phyloP scores from a whole-genome alignment of 2,113 vertebrate genomes.

The Petromus typicus region DNA sequence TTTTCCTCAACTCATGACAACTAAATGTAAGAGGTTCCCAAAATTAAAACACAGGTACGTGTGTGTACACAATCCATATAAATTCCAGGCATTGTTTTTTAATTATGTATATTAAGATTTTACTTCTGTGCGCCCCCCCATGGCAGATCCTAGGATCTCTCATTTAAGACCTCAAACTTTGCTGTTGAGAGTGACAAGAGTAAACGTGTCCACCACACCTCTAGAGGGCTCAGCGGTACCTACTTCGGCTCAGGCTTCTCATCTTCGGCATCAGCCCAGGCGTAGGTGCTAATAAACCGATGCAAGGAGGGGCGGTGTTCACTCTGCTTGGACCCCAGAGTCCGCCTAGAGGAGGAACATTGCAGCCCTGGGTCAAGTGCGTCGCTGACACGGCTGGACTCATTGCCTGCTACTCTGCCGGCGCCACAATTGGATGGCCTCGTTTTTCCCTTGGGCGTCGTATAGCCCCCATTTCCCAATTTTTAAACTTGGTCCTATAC shows the following conservation, averaged over 20 bases:
- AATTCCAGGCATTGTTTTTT: background rate
- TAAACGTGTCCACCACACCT: background rate
- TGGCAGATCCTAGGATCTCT: background rate
- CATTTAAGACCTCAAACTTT: background rate
- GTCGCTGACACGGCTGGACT: too few relatives aligned
- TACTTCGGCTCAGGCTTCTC: slow-evolving; percentile 90
- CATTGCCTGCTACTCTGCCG: slow-evolving; percentile 2
- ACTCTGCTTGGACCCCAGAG: slow-evolving; percentile 88
- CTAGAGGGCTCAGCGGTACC: slow-evolving; percentile 85
- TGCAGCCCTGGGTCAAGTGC: background rate
- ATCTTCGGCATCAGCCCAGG: slow-evolving; percentile 92
- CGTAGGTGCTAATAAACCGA: slow-evolving; percentile 92
- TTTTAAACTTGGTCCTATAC: background rate
- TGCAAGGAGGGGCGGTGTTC: slow-evolving; percentile 92
- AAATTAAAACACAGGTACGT: background rate
- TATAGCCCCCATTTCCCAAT: background rate
- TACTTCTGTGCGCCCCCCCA: background rate
- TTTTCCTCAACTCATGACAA: background rate
- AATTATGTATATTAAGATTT: background rate
- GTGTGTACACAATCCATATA: too few relatives aligned
- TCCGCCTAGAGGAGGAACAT: slow-evolving; percentile 71
- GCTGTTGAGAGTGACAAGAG: background rate
- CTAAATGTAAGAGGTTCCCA: background rate
- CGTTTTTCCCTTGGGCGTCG: background rate
- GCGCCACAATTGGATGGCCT: background rate